Percentiles rank a stretch among this genome's conserved stretches.
Conservation (phyloP, 64 coral and sea anemone species). For the Dendrophyllia cribrosa region DNA sequence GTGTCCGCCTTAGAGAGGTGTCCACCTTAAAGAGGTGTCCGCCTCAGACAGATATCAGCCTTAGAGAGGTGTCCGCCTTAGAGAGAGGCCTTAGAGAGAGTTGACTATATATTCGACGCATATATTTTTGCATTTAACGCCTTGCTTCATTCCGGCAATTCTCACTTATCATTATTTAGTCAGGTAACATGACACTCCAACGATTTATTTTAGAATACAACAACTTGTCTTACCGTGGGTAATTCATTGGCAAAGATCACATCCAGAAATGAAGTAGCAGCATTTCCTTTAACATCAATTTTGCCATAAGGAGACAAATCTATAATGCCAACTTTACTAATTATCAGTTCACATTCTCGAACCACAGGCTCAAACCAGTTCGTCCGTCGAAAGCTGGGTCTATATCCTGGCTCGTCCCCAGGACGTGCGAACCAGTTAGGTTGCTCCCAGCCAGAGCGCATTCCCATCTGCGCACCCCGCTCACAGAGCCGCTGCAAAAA, state of each 20-base stretch:
- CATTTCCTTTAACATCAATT: conserved; percentile 69
- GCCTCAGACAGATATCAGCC: no score
- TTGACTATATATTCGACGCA: no score
- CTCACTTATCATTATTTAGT: no score
- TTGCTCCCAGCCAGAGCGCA: conserved; percentile 45
- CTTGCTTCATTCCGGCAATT: no score
- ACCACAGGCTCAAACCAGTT: conserved; percentile 85
- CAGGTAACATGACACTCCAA: no score
- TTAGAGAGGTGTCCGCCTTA: no score
- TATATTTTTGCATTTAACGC: no score
- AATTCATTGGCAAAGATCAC: conserved; percentile 81
- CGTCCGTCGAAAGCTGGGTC: conserved; percentile 75
- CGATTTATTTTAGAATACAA: no score
- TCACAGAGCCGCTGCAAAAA: conserved; percentile 28
- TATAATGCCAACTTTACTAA: conserved; percentile 79
- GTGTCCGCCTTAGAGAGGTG: no score
- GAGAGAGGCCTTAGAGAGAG: no score
- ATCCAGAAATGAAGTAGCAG: conserved; percentile 68
- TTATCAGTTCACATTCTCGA: conserved; percentile 74
- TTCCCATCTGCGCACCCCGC: conserved; percentile 34
- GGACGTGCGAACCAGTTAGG: conserved; percentile 80
- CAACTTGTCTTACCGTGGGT: conserved; percentile 66
- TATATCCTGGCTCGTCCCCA: conserved; percentile 67
- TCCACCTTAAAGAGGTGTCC: no score
- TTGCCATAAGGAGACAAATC: conserved; percentile 82